Evolutionary conservation across 2,888 invertebrate species (phyloP), one percentile per base, ranked within the genome.

Genomic region (Ditula angustiorana): DNA sequence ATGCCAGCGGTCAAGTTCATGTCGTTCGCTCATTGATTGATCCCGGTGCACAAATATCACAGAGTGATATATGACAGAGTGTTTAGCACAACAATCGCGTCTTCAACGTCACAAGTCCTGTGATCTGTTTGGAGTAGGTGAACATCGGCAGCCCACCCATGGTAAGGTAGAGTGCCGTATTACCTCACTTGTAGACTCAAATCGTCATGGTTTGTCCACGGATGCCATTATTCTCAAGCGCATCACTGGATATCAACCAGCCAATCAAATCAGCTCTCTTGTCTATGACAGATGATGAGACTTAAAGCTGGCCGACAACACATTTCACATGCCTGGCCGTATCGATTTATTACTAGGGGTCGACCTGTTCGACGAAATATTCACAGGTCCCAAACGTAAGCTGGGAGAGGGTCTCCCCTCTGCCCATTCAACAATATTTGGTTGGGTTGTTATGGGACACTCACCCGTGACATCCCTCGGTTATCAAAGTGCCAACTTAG

Each of bases 241-340:
- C 33, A 52, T 52, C 28, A 52, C 50, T 5, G 50, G 50, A 3
- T 8, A 33, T 19, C 50, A 16, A 16, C 50, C 50, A n/a, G 16
- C 16, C 13, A 33, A 10, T 19, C 30, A 28, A 19, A 19, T 52
- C 1, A 16, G 19, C 3, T 8, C 16, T 5, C 5, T 2, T 8
- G 50, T 52, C 2, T 4, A 33, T 4, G 30, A 52, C 1, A n/a
- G 3, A 13, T 52, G 50, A 11, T 21, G 4, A 11, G 50, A 52
- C 10, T 5, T 52, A 2, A 10, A 0, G 5, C 11, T 52, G 16
- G 50, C 50, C 0, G 50, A 52, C 28, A 8, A n/a, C n/a, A 47
- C 10, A 11, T 47, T 21, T 13, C 8, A 21, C 8, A 47, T 26
- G 2, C 28, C 49, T 7, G 50, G 50, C 2, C 50, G 19, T 11